Evolutionary conservation across 2,888 invertebrate genomes (phyloP).

Genomic region (Aleiodes leptofemur): DNA sequence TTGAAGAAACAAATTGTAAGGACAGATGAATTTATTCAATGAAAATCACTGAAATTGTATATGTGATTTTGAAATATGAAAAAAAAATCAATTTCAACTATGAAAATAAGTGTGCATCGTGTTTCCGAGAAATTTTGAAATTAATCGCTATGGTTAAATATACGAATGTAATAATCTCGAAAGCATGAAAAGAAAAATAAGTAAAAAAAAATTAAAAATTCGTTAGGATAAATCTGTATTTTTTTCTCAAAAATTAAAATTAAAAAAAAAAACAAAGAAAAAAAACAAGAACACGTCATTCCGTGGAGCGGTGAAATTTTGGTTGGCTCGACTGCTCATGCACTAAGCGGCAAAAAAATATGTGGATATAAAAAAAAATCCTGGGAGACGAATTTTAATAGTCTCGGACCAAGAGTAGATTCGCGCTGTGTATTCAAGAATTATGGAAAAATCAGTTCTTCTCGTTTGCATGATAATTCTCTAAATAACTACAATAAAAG

Average conservation of each 20-base stretch:
- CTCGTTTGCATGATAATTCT: slow-evolving; percentile 4
- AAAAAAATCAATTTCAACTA: too few relatives aligned
- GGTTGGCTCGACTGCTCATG: slow-evolving; percentile 36
- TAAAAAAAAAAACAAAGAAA: background rate
- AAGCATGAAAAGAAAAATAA: background rate
- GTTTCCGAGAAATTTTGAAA: background rate
- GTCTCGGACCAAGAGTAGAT: background rate
- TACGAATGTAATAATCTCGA: background rate
- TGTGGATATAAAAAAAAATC: background rate
- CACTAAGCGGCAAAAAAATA: slow-evolving; percentile 11
- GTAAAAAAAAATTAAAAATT: slow-evolving; percentile 4
- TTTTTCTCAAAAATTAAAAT: background rate
- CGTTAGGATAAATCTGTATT: slow-evolving; percentile 17
- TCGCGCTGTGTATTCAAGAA: too few relatives aligned
- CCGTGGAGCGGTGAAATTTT: slow-evolving; percentile 13
- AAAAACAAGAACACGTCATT: background rate
- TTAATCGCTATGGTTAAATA: background rate
- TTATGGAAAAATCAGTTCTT: background rate
- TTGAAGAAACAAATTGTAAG: background rate
- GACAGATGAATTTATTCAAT: slow-evolving; percentile 10
- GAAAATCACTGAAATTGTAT: too few relatives aligned
- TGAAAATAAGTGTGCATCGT: slow-evolving; percentile 11
- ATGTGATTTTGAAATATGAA: too few relatives aligned
- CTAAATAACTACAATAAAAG: slow-evolving; percentile 19
- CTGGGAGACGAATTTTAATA: background rate